A percentile compares a stretch with the other conserved stretches of the same genome.
Evolutionary conservation across 2,113 vertebrate genomes (phyloP).

Genomic region (Prionailurus viverrinus): DNA sequence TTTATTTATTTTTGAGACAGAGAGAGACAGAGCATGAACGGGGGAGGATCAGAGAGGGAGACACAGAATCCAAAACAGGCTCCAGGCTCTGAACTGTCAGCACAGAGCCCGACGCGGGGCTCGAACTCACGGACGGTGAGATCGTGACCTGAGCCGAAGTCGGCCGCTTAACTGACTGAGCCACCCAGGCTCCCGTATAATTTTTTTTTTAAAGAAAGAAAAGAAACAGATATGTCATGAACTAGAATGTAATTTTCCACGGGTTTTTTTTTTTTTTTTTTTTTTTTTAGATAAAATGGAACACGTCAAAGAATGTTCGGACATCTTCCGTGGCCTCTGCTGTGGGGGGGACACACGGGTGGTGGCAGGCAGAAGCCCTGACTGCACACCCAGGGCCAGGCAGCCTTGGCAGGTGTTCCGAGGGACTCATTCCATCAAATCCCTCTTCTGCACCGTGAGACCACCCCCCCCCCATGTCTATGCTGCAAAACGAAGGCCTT

Average conservation of each 20-base stretch:
- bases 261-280: not conserved
- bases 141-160: too few relatives aligned
- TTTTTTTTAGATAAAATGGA: not conserved
- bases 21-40: too few relatives aligned
- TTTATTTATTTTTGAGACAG: too few relatives aligned
- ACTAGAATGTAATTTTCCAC: not conserved
- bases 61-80: too few relatives aligned
- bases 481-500: not conserved
- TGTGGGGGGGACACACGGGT: not conserved
- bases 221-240: not conserved
- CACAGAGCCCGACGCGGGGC: too few relatives aligned
- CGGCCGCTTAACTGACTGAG: too few relatives aligned
- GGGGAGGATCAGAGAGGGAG: too few relatives aligned
- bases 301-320: not conserved
- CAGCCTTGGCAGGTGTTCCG: not conserved
- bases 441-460: not conserved
- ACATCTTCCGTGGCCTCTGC: too few relatives aligned
- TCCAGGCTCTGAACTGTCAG: too few relatives aligned
- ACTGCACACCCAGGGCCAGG: fast-evolving
- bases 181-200: too few relatives aligned
- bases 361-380: not conserved
- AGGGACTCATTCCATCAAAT: fast-evolving
- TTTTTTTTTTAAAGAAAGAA: not conserved
- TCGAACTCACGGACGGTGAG: too few relatives aligned
- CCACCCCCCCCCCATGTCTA: fast-evolving